A percentile compares a stretch with the other conserved stretches of the same genome.
Conservation (phyloP, 35 echinoderm and acorn worm species). For the Apostichopus parvimensis region DNA sequence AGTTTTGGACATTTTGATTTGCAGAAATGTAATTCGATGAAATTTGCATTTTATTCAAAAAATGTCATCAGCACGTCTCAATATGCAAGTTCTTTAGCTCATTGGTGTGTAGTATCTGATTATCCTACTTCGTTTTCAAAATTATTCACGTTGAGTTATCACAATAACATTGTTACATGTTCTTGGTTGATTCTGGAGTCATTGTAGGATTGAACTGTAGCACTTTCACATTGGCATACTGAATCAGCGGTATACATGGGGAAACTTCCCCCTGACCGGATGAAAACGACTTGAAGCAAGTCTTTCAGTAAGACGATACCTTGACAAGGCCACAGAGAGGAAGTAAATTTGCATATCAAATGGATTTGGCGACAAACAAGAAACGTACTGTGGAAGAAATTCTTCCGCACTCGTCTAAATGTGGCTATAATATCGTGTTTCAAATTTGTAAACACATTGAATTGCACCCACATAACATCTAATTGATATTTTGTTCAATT, state of each 20-base stretch:
- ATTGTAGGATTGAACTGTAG: background rate
- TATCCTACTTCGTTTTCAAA: background rate
- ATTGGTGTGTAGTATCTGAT: too few species aligned
- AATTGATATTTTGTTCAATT: background rate
- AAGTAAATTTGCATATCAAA: conserved; percentile 99
- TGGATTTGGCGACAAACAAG: conserved; percentile 79
- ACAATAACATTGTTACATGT: background rate
- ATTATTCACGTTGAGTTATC: background rate
- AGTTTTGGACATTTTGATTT: too few species aligned
- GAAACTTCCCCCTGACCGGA: conserved; percentile 29
- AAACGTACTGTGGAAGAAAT: conserved; percentile 43
- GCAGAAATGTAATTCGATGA: too few species aligned
- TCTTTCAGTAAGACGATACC: conserved; percentile 93
- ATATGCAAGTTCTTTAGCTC: too few species aligned
- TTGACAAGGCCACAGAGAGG: conserved; percentile 99
- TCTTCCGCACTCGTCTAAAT: conserved; percentile 37
- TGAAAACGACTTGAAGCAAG: conserved; percentile 48
- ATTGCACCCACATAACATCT: background rate
- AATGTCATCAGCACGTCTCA: too few species aligned
- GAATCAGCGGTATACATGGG: background rate
- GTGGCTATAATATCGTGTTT: background rate
- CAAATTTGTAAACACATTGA: background rate
- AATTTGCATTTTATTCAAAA: too few species aligned
- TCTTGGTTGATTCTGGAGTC: background rate
- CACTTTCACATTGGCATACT: background rate